Evolutionary conservation across 2,888 invertebrate species (phyloP).

Genomic region (Alloscopus bannaensis): DNA sequence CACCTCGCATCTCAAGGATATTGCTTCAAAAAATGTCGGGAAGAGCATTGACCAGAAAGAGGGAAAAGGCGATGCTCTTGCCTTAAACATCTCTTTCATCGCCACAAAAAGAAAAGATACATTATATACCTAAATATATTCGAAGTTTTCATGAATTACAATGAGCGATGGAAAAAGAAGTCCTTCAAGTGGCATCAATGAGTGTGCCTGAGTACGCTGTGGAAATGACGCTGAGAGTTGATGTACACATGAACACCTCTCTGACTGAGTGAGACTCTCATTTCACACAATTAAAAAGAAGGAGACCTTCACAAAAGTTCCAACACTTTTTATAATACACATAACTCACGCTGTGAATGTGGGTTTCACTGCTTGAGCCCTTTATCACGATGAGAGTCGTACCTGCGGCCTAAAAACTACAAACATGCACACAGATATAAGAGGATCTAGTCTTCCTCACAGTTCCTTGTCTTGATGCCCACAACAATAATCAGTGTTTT

Average conservation of each 20-base stretch:
- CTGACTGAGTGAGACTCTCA: neutral
- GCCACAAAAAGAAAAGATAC: too few species aligned
- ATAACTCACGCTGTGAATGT: constrained; percentile 44
- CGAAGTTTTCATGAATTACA: too few species aligned
- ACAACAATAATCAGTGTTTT: neutral
- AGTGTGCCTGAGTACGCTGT: too few species aligned
- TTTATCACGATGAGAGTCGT: constrained; percentile 26
- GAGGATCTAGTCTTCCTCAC: constrained; percentile 33
- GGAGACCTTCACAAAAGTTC: constrained; percentile 13
- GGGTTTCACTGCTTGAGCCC: constrained; percentile 45
- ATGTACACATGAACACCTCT: neutral
- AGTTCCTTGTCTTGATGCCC: constrained; percentile 1
- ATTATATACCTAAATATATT: too few species aligned
- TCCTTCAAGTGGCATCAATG: too few species aligned
- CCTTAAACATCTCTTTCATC: too few species aligned
- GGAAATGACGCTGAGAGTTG: too few species aligned
- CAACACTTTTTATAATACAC: constrained; percentile 14
- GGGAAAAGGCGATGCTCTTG: constrained; percentile 2
- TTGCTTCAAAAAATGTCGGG: constrained; percentile 39
- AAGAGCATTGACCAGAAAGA: constrained; percentile 51
- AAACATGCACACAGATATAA: too few species aligned
- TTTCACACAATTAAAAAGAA: constrained; percentile 9
- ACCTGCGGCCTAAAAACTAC: too few species aligned
- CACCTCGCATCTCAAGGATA: constrained; percentile 24
- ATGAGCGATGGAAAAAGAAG: too few species aligned